Conservation (phyloP, 2,888 invertebrate genomes). For the Harpalus rubripes region DNA sequence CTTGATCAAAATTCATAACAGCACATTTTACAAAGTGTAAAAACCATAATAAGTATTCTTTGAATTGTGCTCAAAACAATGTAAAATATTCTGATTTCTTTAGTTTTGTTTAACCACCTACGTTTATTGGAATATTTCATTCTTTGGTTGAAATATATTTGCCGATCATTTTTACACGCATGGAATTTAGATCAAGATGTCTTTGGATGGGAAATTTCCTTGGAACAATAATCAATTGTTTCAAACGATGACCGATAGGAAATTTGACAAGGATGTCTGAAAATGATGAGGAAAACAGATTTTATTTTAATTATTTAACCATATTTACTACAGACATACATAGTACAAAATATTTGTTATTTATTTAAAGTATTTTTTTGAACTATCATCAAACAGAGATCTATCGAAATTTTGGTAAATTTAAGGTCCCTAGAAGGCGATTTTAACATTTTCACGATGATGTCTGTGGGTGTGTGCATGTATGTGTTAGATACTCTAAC, state of each 20-base stretch:
- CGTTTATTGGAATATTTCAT: background rate
- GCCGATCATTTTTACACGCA: background rate
- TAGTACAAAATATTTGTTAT: background rate
- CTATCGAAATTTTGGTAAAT: too few relatives aligned
- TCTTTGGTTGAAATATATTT: background rate
- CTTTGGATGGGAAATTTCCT: background rate
- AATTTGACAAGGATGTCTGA: background rate
- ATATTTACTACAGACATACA: background rate
- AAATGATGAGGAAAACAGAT: background rate
- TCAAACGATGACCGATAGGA: background rate
- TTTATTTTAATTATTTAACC: background rate
- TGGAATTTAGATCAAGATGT: slow-evolving; percentile 16
- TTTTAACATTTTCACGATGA: too few relatives aligned
- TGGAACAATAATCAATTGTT: slow-evolving; percentile 10
- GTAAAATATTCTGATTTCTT: background rate
- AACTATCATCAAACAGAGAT: too few relatives aligned
- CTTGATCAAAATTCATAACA: background rate
- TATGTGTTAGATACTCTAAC: too few relatives aligned
- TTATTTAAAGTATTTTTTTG: too few relatives aligned
- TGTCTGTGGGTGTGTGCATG: too few relatives aligned
- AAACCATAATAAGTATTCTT: slow-evolving; percentile 15
- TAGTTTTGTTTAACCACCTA: slow-evolving; percentile 6
- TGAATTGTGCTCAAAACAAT: background rate
- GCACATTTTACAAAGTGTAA: background rate
- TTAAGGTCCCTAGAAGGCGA: too few relatives aligned